phyloP scores from a whole-genome alignment of 1,140 invertebrate genomes.

The Zaprionus camerounensis region DNA sequence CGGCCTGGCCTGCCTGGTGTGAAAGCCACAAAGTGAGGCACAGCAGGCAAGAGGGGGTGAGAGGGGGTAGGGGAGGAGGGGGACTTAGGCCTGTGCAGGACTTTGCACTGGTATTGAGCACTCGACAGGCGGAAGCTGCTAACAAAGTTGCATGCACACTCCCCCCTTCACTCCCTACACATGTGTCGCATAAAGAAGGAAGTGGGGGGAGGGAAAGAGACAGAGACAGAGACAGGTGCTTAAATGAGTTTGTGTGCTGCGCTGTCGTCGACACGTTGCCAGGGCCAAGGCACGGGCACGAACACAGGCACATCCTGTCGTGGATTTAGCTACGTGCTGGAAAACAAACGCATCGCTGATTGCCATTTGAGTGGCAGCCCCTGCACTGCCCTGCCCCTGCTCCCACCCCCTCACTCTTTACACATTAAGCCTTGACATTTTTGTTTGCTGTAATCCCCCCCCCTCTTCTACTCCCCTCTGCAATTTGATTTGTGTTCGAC shows the following conservation, averaged over 20 bases:
- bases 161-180: neutral
- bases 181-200: constrained; percentile 8
- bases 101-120: constrained; percentile 22
- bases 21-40: constrained; percentile 33
- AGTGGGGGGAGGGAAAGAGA: neutral
- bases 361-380: constrained; percentile 44
- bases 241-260: constrained; percentile 72
- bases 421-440: constrained; percentile 70
- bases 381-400: neutral
- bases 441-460: neutral
- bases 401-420: neutral
- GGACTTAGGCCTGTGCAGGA: constrained; percentile 7
- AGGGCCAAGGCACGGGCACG: neutral
- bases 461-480: neutral
- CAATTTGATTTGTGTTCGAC: constrained; percentile 71
- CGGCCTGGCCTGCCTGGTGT: constrained; percentile 51
- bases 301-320: neutral
- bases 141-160: constrained; percentile 64
- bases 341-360: constrained; percentile 49
- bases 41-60: neutral
- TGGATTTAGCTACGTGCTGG: constrained; percentile 38
- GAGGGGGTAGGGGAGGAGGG: neutral
- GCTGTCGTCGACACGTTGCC: constrained; percentile 27
- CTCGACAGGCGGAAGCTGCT: constrained; percentile 57
- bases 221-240: constrained; percentile 52